Conservation (phyloP, 2,888 invertebrate species). For the Hirtodrosophila cameraria region DNA sequence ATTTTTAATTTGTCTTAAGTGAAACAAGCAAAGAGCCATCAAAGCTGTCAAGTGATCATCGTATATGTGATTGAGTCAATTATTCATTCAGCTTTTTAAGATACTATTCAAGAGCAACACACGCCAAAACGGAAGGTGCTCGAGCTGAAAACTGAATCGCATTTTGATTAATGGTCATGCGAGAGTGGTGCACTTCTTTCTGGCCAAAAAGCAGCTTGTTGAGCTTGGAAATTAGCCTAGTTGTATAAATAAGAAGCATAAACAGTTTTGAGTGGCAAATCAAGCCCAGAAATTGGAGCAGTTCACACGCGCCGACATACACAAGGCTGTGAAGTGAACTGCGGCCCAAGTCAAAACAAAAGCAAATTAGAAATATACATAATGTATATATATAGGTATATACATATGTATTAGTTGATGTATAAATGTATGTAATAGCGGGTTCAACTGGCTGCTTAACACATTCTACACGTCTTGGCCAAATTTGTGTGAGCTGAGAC, state of each 20-base stretch:
- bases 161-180: conserved; percentile 50
- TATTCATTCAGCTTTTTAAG: conserved; percentile 41
- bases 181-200: conserved; percentile 9
- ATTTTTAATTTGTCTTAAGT: conserved; percentile 14
- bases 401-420: neutral
- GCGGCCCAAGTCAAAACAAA: conserved; percentile 51
- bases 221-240: conserved; percentile 65
- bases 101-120: conserved; percentile 42
- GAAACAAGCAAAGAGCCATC: neutral
- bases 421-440: conserved; percentile 12
- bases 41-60: conserved; percentile 34
- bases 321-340: conserved; percentile 58
- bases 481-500: conserved; percentile 47
- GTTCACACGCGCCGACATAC: conserved; percentile 65
- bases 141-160: conserved; percentile 20
- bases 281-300: conserved; percentile 65
- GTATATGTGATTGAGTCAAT: conserved; percentile 43
- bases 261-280: conserved; percentile 53
- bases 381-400: conserved; percentile 22
- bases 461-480: conserved; percentile 63
- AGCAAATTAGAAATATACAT: conserved; percentile 61
- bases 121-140: conserved; percentile 57
- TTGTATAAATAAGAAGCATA: conserved; percentile 35
- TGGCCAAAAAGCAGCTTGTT: conserved; percentile 12
- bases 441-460: conserved; percentile 47